Conservation (phyloP, 2,797 vertebrate species). For the Melanotaenia nigrans region DNA sequence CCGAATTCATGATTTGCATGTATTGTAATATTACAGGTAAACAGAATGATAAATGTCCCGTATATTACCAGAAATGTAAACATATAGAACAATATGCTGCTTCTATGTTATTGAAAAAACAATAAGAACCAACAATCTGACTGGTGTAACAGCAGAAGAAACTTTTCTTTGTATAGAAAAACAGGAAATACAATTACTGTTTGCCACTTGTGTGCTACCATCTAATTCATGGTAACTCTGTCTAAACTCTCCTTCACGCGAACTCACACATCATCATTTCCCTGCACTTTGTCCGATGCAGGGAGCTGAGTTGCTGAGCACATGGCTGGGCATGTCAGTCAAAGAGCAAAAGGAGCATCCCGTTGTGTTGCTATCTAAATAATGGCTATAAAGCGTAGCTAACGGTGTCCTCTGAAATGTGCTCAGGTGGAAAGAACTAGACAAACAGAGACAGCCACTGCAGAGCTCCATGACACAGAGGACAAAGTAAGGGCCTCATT, state of each 20-base stretch:
- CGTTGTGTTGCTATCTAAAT: conserved; percentile 83
- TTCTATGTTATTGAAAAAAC: conserved; percentile 20
- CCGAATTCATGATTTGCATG: conserved; percentile 76
- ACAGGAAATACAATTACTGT: conserved; percentile 19
- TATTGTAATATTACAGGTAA: conserved; percentile 70
- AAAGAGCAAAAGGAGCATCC: conserved; percentile 78
- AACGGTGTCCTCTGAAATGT: conserved; percentile 85
- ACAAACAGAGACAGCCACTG: conserved; percentile 82
- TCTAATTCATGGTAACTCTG: conserved; percentile 25
- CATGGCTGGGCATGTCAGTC: conserved; percentile 78
- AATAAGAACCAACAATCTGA: conserved; percentile 41
- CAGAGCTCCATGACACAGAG: conserved; percentile 82
- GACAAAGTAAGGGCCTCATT: conserved; percentile 85
- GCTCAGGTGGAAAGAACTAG: conserved; percentile 84
- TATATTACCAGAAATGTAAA: conserved; percentile 36
- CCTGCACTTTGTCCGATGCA: conserved; percentile 47
- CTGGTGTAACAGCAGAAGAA: conserved; percentile 16
- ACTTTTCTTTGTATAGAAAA: conserved; percentile 18
- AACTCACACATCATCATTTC: conserved; percentile 61
- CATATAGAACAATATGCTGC: conserved; percentile 1
- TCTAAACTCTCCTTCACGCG: conserved; percentile 48
- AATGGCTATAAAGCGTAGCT: conserved; percentile 83
- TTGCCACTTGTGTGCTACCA: conserved; percentile 18
- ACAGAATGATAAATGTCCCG: conserved; percentile 64
- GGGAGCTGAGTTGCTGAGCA: conserved; percentile 66